Conservation (phyloP, 2,113 vertebrate species). For the Bucco capensis region DNA sequence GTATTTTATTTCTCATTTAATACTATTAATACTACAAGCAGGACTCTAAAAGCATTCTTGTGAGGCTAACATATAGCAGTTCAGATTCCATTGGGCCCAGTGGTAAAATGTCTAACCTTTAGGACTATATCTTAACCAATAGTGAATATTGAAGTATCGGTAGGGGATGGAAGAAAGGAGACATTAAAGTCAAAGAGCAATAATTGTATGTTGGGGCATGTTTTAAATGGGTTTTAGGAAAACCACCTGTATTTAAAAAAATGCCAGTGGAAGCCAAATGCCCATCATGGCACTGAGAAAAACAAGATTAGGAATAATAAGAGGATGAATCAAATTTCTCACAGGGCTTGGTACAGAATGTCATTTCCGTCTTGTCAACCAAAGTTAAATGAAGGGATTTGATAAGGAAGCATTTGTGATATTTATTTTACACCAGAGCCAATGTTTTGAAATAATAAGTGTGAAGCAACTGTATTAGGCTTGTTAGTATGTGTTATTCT, state of each 20-base stretch:
- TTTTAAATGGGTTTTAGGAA: not conserved
- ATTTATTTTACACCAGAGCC: not conserved
- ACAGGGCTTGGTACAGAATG: not conserved
- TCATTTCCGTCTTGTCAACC: not conserved
- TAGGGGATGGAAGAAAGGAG: not conserved
- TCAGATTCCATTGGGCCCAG: not conserved
- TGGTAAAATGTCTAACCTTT: not conserved
- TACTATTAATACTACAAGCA: not conserved
- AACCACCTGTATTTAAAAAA: not conserved
- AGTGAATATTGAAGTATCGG: not conserved
- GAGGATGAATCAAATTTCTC: not conserved
- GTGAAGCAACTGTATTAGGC: not conserved
- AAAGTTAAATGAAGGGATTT: not conserved
- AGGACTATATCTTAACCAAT: not conserved
- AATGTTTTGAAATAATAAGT: not conserved
- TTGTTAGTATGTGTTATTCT: not conserved
- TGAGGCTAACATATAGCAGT: not conserved
- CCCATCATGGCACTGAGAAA: not conserved
- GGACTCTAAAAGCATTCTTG: not conserved
- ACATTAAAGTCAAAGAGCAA: not conserved
- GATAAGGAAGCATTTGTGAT: not conserved
- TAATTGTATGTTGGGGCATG: rapidly evolving
- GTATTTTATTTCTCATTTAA: not conserved
- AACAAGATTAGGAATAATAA: not conserved
- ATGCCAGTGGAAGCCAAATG: not conserved